Conservation (phyloP, 1,140 invertebrate genomes). For the Aphidius gifuensis region DNA sequence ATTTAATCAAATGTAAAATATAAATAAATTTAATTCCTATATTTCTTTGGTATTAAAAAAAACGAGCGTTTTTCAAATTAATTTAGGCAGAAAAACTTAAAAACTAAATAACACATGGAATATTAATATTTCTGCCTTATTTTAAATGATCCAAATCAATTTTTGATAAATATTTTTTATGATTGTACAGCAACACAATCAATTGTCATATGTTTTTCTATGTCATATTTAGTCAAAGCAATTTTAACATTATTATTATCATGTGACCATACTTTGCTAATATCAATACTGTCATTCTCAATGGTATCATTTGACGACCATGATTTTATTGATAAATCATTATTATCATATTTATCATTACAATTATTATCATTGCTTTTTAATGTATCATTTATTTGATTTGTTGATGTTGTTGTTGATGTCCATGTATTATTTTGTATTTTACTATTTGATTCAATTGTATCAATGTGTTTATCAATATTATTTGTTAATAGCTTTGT, state of each 20-base stretch:
- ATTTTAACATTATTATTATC: background rate
- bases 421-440: background rate
- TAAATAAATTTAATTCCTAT: too few relatives aligned
- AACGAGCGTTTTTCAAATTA: too few relatives aligned
- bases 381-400: too few relatives aligned
- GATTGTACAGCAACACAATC: slow-evolving; percentile 10
- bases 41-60: too few relatives aligned
- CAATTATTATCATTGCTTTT: background rate
- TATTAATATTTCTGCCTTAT: background rate
- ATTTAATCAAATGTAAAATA: too few relatives aligned
- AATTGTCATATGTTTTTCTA: background rate
- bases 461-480: slow-evolving; percentile 26
- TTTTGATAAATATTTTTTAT: background rate
- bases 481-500: slow-evolving; percentile 42
- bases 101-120: slow-evolving; percentile 44
- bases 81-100: slow-evolving; percentile 25
- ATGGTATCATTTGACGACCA: slow-evolving; percentile 9
- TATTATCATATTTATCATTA: background rate
- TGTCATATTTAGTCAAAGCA: background rate
- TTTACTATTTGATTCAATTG: background rate
- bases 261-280: background rate
- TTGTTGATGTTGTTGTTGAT: background rate
- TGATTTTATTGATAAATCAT: slow-evolving; percentile 8
- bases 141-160: slow-evolving; percentile 2
- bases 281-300: slow-evolving; percentile 7